A percentile compares a stretch with the other conserved stretches of the same genome.
phyloP scores from a whole-genome alignment of 2,888 invertebrate species.

The Eumerus sabulonum region DNA sequence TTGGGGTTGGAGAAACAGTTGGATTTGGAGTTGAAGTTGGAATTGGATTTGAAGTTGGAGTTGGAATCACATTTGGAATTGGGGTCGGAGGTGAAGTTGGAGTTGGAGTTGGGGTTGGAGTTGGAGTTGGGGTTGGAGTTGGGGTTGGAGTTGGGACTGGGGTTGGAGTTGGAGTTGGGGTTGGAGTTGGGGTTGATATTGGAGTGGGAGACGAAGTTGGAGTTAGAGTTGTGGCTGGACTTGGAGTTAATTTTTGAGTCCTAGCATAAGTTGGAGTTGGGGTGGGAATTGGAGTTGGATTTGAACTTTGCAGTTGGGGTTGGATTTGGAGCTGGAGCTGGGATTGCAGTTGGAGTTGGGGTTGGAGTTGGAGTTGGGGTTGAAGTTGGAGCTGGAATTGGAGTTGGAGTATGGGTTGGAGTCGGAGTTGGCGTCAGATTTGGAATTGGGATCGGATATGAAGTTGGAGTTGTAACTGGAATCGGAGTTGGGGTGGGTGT shows the following conservation, averaged over 20 bases:
- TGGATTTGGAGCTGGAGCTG: not conserved
- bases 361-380: too few relatives aligned
- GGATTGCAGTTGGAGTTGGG: too few relatives aligned
- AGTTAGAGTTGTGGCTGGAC: not conserved
- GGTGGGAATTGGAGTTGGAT: not conserved
- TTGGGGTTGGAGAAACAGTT: not conserved
- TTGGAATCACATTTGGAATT: not conserved
- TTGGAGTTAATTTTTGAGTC: not conserved
- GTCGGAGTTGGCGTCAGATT: too few relatives aligned
- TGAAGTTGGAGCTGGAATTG: not conserved
- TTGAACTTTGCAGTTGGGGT: not conserved
- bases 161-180: too few relatives aligned
- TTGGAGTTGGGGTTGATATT: not conserved
- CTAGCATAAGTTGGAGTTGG: not conserved
- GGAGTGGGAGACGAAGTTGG: not conserved
- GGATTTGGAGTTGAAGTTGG: not conserved
- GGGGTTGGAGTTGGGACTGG: too few relatives aligned
- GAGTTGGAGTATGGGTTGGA: not conserved
- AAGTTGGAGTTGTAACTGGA: too few relatives aligned
- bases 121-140: too few relatives aligned
- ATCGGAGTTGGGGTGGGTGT: too few relatives aligned
- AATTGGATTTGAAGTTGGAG: not conserved
- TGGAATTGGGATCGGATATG: too few relatives aligned
- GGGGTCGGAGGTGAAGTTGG: not conserved
- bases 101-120: too few relatives aligned